These are phyloP conservation scores for Lordiphosa andalusiaca DNA, from an alignment of 2,888 invertebrate species.

Conservation along the genomic window DNA sequence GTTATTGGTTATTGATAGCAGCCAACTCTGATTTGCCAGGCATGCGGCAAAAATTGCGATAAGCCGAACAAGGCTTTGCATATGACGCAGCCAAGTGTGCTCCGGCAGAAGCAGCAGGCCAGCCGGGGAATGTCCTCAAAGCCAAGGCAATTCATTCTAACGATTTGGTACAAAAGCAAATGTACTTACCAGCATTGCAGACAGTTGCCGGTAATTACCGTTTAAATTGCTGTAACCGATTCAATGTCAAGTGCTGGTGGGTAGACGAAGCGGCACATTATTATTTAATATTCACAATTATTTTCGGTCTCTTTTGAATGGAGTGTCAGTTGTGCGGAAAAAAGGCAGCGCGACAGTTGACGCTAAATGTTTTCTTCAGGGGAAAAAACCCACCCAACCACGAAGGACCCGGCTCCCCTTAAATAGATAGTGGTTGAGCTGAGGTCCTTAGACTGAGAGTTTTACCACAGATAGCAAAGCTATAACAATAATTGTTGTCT, in stretches of 20 bases:
- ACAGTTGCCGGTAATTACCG: conserved; percentile 8
- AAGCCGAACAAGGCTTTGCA: conserved; percentile 10
- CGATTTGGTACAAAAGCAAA: conserved; percentile 11
- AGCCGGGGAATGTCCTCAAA: neutral
- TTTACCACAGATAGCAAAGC: too few relatives aligned
- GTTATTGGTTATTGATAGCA: conserved; percentile 64
- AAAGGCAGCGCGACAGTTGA: too few relatives aligned
- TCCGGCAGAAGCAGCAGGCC: neutral
- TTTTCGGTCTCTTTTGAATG: too few relatives aligned
- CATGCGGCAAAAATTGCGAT: conserved; percentile 29
- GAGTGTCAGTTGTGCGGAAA: too few relatives aligned
- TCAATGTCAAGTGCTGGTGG: neutral
- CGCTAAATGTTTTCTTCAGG: too few relatives aligned
- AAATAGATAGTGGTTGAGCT: too few relatives aligned
- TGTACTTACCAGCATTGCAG: conserved; percentile 11
- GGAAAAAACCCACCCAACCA: too few relatives aligned
- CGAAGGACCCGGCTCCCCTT: too few relatives aligned
- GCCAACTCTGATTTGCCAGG: conserved; percentile 49
- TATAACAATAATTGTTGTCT: too few relatives aligned
- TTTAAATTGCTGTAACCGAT: neutral
- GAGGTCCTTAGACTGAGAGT: too few relatives aligned
- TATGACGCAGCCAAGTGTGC: conserved; percentile 37
- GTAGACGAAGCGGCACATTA: neutral
- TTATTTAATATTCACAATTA: too few relatives aligned
- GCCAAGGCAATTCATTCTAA: neutral